phyloP scores from a whole-genome alignment of 2,888 invertebrate genomes.

The Lagria hirta region DNA sequence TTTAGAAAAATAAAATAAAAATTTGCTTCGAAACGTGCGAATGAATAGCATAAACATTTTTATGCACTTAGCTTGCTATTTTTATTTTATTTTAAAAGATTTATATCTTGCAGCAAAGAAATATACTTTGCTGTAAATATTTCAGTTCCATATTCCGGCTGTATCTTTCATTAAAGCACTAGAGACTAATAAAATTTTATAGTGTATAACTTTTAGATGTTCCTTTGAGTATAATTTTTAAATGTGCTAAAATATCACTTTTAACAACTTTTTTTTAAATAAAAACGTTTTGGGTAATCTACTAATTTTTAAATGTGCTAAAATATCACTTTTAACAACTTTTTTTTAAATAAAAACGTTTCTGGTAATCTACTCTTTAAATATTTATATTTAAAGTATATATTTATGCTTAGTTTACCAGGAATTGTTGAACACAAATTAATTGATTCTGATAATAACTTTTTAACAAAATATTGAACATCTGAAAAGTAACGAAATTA shows the following conservation, averaged over 20 bases:
- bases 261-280: constrained; percentile 15
- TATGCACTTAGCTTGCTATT: not conserved
- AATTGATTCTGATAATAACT: too few relatives aligned
- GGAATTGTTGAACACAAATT: too few relatives aligned
- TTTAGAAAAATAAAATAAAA: too few relatives aligned
- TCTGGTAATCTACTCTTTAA: too few relatives aligned
- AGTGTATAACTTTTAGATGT: constrained; percentile 22
- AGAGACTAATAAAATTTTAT: constrained; percentile 20
- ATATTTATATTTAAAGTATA: too few relatives aligned
- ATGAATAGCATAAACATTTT: too few relatives aligned
- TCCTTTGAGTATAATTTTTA: constrained; percentile 16
- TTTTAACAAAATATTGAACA: too few relatives aligned
- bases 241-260: constrained; percentile 13
- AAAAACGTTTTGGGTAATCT: too few relatives aligned
- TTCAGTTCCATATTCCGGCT: constrained; percentile 16
- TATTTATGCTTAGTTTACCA: too few relatives aligned
- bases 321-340: constrained; percentile 14
- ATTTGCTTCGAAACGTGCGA: too few relatives aligned
- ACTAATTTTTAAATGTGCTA: constrained; percentile 16
- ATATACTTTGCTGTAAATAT: constrained; percentile 5
- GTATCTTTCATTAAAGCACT: constrained; percentile 21
- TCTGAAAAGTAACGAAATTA: too few relatives aligned
- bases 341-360: constrained; percentile 17
- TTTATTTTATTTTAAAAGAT: constrained; percentile 13
- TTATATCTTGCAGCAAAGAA: constrained; percentile 12